Conservation (phyloP, 2,797 vertebrate genomes). For the Tinamus major region DNA sequence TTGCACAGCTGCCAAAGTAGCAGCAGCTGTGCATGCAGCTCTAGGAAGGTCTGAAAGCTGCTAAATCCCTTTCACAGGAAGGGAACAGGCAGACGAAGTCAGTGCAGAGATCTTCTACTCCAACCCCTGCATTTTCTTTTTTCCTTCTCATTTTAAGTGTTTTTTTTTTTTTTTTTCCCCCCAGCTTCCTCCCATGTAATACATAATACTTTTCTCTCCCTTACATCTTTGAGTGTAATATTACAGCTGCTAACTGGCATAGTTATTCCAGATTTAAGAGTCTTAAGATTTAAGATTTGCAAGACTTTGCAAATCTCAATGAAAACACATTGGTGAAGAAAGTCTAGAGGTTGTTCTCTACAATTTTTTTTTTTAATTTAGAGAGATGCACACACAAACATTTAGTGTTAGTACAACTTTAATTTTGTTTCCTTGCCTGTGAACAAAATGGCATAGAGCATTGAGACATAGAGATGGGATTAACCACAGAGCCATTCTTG, state of each 20-base stretch:
- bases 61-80: neutral
- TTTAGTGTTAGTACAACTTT: neutral
- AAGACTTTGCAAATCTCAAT: neutral
- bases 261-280: neutral
- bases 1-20: neutral
- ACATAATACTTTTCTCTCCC: neutral
- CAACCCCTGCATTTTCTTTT: no score
- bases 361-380: neutral
- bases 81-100: neutral
- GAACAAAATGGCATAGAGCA: neutral
- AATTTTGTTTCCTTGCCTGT: neutral
- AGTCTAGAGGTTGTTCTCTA: neutral
- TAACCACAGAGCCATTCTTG: neutral
- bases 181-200: neutral
- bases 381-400: neutral
- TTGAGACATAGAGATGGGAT: neutral
- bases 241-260: neutral
- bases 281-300: no score
- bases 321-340: neutral
- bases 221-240: neutral
- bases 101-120: neutral
- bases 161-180: neutral
- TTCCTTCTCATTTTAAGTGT: neutral
- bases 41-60: slow-evolving; percentile 20
- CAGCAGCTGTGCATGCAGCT: slow-evolving; percentile 26